Conservation (phyloP, 2,888 invertebrate genomes). For the Pogonocherus hispidulus region DNA sequence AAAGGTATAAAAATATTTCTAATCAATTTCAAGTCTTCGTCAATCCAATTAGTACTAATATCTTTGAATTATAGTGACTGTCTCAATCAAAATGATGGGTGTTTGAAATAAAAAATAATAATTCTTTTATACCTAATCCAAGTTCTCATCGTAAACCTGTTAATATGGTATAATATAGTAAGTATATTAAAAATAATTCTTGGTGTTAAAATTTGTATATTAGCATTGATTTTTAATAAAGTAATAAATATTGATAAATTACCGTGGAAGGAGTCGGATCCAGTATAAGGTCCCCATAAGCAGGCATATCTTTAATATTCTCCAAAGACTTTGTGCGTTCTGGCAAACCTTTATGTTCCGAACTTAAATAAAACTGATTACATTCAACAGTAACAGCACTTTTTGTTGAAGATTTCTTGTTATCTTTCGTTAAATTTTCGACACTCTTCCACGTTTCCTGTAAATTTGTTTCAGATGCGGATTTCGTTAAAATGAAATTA, state of each 20-base stretch:
- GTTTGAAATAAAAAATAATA: no score
- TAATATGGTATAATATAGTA: no score
- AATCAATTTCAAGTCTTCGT: no score
- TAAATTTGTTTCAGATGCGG: constrained; percentile 62
- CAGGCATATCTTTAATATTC: constrained; percentile 64
- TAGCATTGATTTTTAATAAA: no score
- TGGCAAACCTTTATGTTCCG: constrained; percentile 40
- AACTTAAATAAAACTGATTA: constrained; percentile 43
- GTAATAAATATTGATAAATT: constrained; percentile 40
- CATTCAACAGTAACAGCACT: constrained; percentile 49
- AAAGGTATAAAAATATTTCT: no score
- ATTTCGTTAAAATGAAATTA: constrained; percentile 56
- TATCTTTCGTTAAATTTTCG: constrained; percentile 56
- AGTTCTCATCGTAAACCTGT: no score
- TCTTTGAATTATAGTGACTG: no score
- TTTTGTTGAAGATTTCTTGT: constrained; percentile 36
- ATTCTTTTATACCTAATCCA: no score
- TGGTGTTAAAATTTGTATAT: no score
- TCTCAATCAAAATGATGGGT: no score
- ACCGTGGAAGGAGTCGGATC: constrained; percentile 58
- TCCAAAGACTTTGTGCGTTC: constrained; percentile 63
- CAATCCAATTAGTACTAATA: no score
- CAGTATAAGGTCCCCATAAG: constrained; percentile 65
- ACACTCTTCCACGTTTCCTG: constrained; percentile 60
- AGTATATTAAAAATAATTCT: no score